Base-by-base conservation (phyloP, 2,797 vertebrate genomes). In the Percopsis omiscomaycus region DNA sequence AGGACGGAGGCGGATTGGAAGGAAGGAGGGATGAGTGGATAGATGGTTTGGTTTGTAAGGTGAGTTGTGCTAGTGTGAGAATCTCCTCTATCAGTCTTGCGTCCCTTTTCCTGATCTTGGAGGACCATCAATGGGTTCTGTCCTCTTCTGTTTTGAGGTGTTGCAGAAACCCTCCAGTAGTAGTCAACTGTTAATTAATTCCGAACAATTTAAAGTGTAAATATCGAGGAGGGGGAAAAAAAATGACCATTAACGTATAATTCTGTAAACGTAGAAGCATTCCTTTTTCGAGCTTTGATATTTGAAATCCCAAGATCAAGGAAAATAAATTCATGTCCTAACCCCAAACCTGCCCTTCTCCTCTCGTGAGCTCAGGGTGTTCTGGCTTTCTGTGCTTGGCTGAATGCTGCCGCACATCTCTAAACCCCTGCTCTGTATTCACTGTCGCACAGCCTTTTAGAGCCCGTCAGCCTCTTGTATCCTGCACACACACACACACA, bases 401-500 rank as follows among this genome's bases (percentile, higher is more conserved):
- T 79, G 78, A 85, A 84, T 80, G 82, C 78, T 81, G 78, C 81
- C 75, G 57, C 8, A 56, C 77, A 77, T 75, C 72, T 81, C 61
- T 82, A 53, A 59, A 71, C 16, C 32, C 37, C 30, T 55, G 72
- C 78, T 83, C 71, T 77, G 67, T 74, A 73, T 78, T 80, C 71
- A 81, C 69, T 53, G 70, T 69, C 54, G 27, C 77, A 63, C 55
- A 42, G 47, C 66, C 46, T 51, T 5, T 55, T 44, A 16, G 58
- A 48, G 69, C 64, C 60, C 69, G 75, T 32, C 47, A 54, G 15
- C 59, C 48, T 4, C 37, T 22, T 22, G 22, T 22, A 52, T 13
- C 22, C 22, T 22, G 22, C 22, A 22, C 22, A 22, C 22, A 22
- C 61, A n/a, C 61, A 28, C 61, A 11, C 22, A 22, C 22, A 22